A percentile compares a stretch with the other conserved stretches of the same genome.
phyloP scores from a whole-genome alignment of 2,797 vertebrate genomes.

The Echeneis naucrates region DNA sequence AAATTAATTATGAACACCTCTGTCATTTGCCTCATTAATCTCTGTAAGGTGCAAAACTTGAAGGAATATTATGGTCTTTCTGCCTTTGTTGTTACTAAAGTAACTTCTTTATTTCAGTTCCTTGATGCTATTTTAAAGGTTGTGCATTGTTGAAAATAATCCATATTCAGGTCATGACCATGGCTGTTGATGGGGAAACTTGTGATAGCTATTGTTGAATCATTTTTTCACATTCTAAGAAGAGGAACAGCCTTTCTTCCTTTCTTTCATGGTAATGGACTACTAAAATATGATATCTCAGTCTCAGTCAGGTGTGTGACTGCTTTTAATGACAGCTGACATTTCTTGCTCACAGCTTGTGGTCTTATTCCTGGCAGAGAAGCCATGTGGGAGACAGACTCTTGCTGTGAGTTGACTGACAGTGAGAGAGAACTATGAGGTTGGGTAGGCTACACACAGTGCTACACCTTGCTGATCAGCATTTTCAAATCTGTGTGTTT shows the following conservation, averaged over 20 bases:
- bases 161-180: conserved; percentile 35
- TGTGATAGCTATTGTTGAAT: conserved; percentile 21
- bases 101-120: conserved; percentile 13
- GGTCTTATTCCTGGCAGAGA: conserved; percentile 71
- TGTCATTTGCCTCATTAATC: conserved; percentile 64
- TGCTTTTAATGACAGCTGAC: conserved; percentile 81
- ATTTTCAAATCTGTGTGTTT: conserved; percentile 24
- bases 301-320: conserved; percentile 55
- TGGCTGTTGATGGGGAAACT: conserved; percentile 25
- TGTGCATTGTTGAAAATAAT: conserved; percentile 30
- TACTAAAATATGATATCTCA: conserved; percentile 44
- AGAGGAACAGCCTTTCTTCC: conserved; percentile 6
- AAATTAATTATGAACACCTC: conserved; percentile 75
- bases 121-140: conserved; percentile 42
- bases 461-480: conserved; percentile 6
- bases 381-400: conserved; percentile 60
- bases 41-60: conserved; percentile 47
- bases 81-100: conserved; percentile 39
- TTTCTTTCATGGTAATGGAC: conserved; percentile 25
- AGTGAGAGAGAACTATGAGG: conserved; percentile 45
- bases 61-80: conserved; percentile 54
- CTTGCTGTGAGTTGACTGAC: conserved; percentile 76
- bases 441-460: conserved; percentile 38
- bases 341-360: conserved; percentile 83
- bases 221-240: conserved; percentile 21